Evolutionary conservation across 1,140 invertebrate species (phyloP), one percentile per base, ranked within the genome.

Genomic region (Drosophila sproati): DNA sequence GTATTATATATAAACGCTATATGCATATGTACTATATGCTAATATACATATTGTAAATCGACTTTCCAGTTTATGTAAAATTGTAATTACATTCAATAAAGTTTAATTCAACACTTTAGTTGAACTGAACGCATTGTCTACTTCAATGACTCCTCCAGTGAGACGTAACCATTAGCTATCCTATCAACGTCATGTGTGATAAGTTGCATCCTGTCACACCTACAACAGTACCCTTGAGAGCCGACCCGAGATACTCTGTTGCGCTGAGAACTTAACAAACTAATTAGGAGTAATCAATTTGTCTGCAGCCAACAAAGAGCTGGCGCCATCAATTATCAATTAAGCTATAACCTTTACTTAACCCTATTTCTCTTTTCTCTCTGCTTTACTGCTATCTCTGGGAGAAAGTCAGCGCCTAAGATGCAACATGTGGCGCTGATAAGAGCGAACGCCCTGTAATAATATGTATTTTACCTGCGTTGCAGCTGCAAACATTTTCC

Each of bases 11-110:
- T 81, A 72, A 77, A 83, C 45, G 81, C 79, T 81, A 80, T 76
- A 81, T 61, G 63, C 35, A 52, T 34, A 52, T 45, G 43, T 39
- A 63, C 32, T 63, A 64, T 60, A 76, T 45, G 68, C 41, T 57
- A 39, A 64, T 45, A 74, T 67, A 77, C 82, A 80, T 77, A 82
- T 79, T 86, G 82, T 87, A 89, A 88, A 83, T 80, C 70, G 72
- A 90, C 85, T 89, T 90, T 89, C 85, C 85, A 89, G 81, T 89
- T 89, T 89, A 87, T 85, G 85, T 90, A 90, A 89, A 89, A 89
- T 89, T 90, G 85, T 89, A 89, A 89, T 89, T 90, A 90, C 72
- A 90, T 85, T 88, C 81, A 89, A 89, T 89, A 89, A 89, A 89
- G 85, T 89, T 85, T 89, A 85, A 89, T 86, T 89, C 86, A 89